Evolutionary conservation across 1,140 invertebrate species (phyloP).

Genomic region (Colletes gigas): DNA sequence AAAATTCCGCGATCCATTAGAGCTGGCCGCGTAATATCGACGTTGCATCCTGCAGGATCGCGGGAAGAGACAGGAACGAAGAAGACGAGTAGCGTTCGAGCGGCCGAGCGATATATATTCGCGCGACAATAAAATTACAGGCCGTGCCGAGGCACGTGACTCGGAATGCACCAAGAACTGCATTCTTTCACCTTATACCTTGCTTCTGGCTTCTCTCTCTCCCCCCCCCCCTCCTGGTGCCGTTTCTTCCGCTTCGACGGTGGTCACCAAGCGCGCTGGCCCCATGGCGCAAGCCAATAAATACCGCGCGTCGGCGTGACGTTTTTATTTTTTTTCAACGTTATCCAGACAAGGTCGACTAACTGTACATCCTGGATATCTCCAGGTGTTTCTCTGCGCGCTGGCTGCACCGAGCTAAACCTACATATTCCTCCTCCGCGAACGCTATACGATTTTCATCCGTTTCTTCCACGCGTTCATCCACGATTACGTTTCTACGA

Average conservation of each 20-base stretch:
- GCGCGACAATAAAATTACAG: conserved; percentile 52
- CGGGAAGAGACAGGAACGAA: conserved; percentile 1
- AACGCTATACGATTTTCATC: neutral
- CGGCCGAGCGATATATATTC: conserved; percentile 41
- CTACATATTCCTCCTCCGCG: neutral
- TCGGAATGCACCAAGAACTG: conserved; percentile 39
- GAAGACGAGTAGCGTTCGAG: conserved; percentile 12
- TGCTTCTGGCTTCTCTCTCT: conserved; percentile 11
- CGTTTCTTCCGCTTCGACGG: conserved; percentile 31
- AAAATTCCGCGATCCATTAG: neutral
- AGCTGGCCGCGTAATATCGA: neutral
- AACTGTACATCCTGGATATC: conserved; percentile 72
- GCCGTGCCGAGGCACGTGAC: conserved; percentile 31
- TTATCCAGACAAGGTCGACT: conserved; percentile 76
- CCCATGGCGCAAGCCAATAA: conserved; percentile 64
- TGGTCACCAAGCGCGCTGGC: conserved; percentile 23
- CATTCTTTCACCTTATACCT: conserved; percentile 28
- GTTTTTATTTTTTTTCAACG: conserved; percentile 56
- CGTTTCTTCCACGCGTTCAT: neutral
- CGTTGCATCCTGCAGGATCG: neutral
- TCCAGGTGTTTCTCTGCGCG: conserved; percentile 36
- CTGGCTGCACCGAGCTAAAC: conserved; percentile 2
- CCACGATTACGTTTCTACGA: no score
- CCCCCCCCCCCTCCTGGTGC: neutral
- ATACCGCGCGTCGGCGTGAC: conserved; percentile 67